Evolutionary conservation across 2,797 vertebrate species (phyloP), one percentile per base, ranked within the genome.

Genomic region (Ispidina lecontei): DNA sequence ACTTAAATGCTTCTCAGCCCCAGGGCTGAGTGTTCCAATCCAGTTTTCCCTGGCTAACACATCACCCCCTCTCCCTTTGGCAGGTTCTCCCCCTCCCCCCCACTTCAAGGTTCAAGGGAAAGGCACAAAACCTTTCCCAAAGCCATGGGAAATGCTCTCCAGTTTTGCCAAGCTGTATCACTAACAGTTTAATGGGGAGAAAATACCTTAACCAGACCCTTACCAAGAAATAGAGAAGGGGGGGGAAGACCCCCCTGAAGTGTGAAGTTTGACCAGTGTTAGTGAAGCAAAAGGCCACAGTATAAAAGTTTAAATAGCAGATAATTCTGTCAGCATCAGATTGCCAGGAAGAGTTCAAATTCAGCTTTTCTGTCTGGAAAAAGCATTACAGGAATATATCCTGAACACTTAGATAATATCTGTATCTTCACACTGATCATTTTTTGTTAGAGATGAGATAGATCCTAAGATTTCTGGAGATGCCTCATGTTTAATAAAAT

Each of bases 401-500:
- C 29, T 87, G 78, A 89, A 87, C 5, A 37, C 37, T 37, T 37
- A 37, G 5, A 37, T 37, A 37, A 37, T 37, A 37, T 37, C 6
- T 37, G 14, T 37, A 37, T 37, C 51, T 87, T 80, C 89, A 44
- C 70, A 58, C 7, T 4, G 72, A 39, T 77, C 70, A 55, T 82
- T 93, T 94, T 82, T 82, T 71, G 78, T 79, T 82, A 77, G 17
- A 17, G 91, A 93, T 94, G 82, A 71, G 54, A 84, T 71, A 75
- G 63, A 87, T 91, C 84, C 26, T 19, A 84, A 93, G 84, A 93
- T 94, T 94, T 93, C 92, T 79, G 67, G 86, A 87, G 90, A 79
- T 85, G 84, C 69, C 69, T 94, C 72, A 65, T 93, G 90, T 96
- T 94, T 91, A 89, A 94, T 94, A 91, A 94, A 96, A 95, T 75